A percentile compares a stretch with the other conserved stretches of the same genome.
These are phyloP conservation scores for Candidula unifasciata DNA, from an alignment of 2,888 invertebrate genomes.

Conservation along the genomic window DNA sequence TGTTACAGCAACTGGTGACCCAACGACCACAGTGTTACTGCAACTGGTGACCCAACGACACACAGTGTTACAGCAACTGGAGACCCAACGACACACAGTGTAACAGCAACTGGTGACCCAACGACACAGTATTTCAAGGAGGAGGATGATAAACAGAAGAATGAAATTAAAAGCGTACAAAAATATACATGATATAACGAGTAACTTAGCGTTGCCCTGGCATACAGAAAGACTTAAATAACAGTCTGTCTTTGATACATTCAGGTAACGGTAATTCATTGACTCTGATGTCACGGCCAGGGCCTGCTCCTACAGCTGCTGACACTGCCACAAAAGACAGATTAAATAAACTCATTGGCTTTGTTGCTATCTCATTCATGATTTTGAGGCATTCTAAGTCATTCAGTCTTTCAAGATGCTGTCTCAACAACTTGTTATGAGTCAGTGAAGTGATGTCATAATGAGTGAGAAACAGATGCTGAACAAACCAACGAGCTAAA, in stretches of 20 bases:
- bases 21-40: too few species aligned
- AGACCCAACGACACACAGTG: too few species aligned
- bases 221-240: too few species aligned
- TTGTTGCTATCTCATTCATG: background rate
- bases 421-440: background rate
- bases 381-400: background rate
- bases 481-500: background rate
- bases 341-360: constrained; percentile 5
- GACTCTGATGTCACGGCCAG: constrained; percentile 4
- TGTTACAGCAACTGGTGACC: too few species aligned
- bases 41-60: too few species aligned
- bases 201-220: too few species aligned
- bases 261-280: background rate
- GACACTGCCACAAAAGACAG: constrained; percentile 3
- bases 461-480: background rate
- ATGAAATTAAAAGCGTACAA: too few species aligned
- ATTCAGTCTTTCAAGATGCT: background rate
- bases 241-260: constrained; percentile 12
- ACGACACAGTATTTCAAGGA: too few species aligned
- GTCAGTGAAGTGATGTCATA: background rate
- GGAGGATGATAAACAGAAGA: too few species aligned
- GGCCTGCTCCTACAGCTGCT: background rate
- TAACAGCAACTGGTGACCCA: too few species aligned
- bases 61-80: too few species aligned
- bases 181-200: too few species aligned